Evolutionary conservation across 2,797 vertebrate species (phyloP).

Genomic region (Peromyscus nudipes): DNA sequence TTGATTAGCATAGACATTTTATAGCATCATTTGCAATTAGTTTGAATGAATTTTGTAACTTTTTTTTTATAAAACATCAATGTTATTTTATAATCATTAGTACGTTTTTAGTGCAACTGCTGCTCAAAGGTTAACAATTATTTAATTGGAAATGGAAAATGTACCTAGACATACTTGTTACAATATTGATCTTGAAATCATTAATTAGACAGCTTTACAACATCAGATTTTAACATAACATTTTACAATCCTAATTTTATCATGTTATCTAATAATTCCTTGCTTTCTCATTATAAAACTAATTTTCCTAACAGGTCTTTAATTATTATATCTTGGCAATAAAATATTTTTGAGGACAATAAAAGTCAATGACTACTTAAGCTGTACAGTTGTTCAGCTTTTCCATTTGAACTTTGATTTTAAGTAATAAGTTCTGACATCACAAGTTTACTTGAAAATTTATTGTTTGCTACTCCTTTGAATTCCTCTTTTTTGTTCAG

Average conservation of each 20-base stretch:
- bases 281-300: constrained; percentile 52
- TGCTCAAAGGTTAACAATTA: constrained; percentile 65
- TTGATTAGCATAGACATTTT: neutral
- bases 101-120: constrained; percentile 63
- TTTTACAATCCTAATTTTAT: constrained; percentile 46
- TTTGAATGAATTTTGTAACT: constrained; percentile 49
- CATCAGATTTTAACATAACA: constrained; percentile 58
- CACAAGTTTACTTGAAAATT: neutral
- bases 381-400: neutral
- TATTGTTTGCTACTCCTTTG: neutral
- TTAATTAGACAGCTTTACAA: constrained; percentile 74
- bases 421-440: neutral
- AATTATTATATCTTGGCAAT: constrained; percentile 9
- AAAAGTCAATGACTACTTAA: constrained; percentile 21
- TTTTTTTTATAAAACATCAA: constrained; percentile 29
- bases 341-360: constrained; percentile 41
- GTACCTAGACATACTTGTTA: constrained; percentile 56
- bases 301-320: constrained; percentile 26
- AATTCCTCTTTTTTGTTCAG: neutral
- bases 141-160: constrained; percentile 71
- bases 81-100: constrained; percentile 57
- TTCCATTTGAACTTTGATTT: neutral
- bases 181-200: constrained; percentile 75
- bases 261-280: neutral
- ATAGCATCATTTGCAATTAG: constrained; percentile 28